Conservation (phyloP, 2,113 vertebrate species). For the Tachysurus vachellii region DNA sequence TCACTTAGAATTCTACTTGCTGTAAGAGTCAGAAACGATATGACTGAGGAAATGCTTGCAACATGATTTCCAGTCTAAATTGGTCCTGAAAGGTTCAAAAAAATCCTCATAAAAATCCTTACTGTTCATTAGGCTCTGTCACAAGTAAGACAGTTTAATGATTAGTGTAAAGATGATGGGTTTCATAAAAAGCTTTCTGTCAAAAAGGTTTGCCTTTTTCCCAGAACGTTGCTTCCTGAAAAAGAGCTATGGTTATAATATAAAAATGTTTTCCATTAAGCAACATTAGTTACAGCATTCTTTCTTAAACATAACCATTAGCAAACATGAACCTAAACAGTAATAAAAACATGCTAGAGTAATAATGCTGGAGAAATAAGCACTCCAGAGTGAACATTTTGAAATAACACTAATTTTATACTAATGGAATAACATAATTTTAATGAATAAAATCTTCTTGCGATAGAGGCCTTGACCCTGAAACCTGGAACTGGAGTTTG, state of each 20-base stretch:
- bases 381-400: not conserved
- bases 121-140: constrained; percentile 14
- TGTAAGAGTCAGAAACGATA: not conserved
- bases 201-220: not conserved
- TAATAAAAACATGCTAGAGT: not conserved
- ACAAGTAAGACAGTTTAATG: constrained; percentile 5
- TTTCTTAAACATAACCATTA: not conserved
- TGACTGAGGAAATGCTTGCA: not conserved
- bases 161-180: constrained; percentile 12
- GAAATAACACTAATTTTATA: not conserved
- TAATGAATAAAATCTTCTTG: not conserved
- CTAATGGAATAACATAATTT: too few relatives aligned
- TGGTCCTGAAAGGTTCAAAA: not conserved
- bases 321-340: not conserved
- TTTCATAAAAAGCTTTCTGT: constrained; percentile 5
- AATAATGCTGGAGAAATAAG: not conserved
- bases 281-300: not conserved
- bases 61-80: not conserved
- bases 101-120: constrained; percentile 13
- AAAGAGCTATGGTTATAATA: not conserved
- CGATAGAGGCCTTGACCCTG: not conserved
- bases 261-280: constrained; percentile 3
- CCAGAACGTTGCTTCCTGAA: not conserved
- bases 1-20: not conserved
- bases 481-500: not conserved